Conservation (phyloP, 2,113 vertebrate genomes). For the Desmodus rotundus region DNA sequence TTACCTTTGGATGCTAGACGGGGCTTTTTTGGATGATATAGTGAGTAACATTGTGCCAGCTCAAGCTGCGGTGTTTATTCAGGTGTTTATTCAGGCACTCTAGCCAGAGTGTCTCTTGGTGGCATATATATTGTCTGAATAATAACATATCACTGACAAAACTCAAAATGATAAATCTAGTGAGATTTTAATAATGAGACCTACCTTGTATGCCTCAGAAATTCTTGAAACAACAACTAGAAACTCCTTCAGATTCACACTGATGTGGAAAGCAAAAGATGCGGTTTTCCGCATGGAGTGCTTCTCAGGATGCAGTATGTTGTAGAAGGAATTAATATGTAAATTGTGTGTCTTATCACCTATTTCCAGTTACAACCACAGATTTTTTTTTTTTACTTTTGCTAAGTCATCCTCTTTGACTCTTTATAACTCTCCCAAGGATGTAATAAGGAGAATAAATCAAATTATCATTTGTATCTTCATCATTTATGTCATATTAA, state of each 20-base stretch:
- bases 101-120: not conserved
- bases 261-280: not conserved
- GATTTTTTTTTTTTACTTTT: not conserved
- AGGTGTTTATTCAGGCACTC: not conserved
- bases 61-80: not conserved
- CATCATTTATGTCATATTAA: not conserved
- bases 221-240: not conserved
- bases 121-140: not conserved
- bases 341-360: not conserved
- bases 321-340: not conserved
- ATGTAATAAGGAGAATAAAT: conserved; percentile 16
- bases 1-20: not conserved
- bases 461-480: not conserved
- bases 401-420: not conserved
- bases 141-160: not conserved
- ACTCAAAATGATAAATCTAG: not conserved
- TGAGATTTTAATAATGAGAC: not conserved
- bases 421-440: not conserved
- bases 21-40: not conserved
- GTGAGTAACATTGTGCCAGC: not conserved
- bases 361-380: conserved; percentile 4
- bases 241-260: not conserved
- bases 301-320: not conserved
- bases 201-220: not conserved
- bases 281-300: not conserved